Evolutionary conservation across 2,888 invertebrate genomes (phyloP).

Genomic region (Petrolisthes manimaculis): DNA sequence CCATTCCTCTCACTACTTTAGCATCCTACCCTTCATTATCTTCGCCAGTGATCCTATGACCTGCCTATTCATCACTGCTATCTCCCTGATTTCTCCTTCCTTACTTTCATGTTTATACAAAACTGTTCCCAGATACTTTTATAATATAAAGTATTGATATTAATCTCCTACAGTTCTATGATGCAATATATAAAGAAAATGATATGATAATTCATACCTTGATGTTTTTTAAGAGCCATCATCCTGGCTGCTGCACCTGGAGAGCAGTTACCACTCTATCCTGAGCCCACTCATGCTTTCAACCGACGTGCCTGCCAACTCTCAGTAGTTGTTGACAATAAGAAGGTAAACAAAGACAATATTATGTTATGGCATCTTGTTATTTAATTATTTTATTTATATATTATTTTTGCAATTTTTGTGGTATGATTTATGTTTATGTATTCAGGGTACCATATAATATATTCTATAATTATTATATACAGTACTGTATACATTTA

Average conservation of each 20-base stretch:
- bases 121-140: too few relatives aligned
- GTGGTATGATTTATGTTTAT: too few relatives aligned
- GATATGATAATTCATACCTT: neutral
- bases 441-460: too few relatives aligned
- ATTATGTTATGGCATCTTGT: too few relatives aligned
- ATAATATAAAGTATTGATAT: neutral
- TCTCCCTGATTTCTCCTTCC: too few relatives aligned
- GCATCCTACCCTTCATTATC: too few relatives aligned
- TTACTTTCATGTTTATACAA: too few relatives aligned
- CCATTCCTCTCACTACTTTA: too few relatives aligned
- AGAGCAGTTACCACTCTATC: slow-evolving; percentile 79
- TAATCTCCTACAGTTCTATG: neutral
- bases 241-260: slow-evolving; percentile 87
- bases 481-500: neutral
- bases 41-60: too few relatives aligned
- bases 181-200: neutral
- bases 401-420: too few relatives aligned
- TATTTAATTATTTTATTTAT: too few relatives aligned
- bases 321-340: slow-evolving; percentile 76
- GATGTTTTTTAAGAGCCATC: slow-evolving; percentile 74
- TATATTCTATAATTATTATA: neutral
- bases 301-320: slow-evolving; percentile 78
- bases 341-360: slow-evolving; percentile 70
- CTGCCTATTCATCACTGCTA: too few relatives aligned
- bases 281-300: slow-evolving; percentile 85